Percentiles rank a stretch among this genome's conserved stretches.
These are phyloP conservation scores for Amphibalanus amphitrite DNA, from an alignment of 1,140 invertebrate genomes.

Conservation along the genomic window DNA sequence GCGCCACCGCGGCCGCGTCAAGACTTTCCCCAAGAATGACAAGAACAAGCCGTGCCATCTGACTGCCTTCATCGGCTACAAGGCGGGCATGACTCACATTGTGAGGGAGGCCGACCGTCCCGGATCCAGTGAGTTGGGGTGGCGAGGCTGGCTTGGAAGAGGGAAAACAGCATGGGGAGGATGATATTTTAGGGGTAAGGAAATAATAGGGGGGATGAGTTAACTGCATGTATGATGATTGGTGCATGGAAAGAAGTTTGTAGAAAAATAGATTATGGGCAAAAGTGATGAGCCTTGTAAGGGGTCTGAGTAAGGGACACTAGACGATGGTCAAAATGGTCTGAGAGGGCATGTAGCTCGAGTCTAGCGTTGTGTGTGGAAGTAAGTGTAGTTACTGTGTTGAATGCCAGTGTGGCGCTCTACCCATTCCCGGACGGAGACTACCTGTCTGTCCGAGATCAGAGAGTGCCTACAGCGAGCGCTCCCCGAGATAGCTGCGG, in stretches of 20 bases:
- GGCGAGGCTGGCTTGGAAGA: neutral
- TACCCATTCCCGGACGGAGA: neutral
- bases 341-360: no score
- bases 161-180: constrained; percentile 17
- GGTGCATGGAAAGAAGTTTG: no score
- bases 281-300: no score
- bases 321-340: no score
- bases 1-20: constrained; percentile 93
- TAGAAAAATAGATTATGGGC: no score
- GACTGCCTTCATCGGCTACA: constrained; percentile 95
- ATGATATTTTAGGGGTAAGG: no score
- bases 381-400: no score
- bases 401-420: constrained; percentile 11
- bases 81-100: constrained; percentile 99
- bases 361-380: no score
- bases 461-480: neutral
- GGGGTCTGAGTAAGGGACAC: no score
- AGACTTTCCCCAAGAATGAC: constrained; percentile 99
- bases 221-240: no score
- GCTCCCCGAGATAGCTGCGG: neutral
- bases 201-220: no score
- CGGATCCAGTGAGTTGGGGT: constrained; percentile 75
- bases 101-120: constrained; percentile 96
- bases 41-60: constrained; percentile 88
- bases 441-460: neutral